These are phyloP conservation scores for Sciurus niger DNA, from an alignment of 2,113 vertebrate species.

Conservation along the genomic window DNA sequence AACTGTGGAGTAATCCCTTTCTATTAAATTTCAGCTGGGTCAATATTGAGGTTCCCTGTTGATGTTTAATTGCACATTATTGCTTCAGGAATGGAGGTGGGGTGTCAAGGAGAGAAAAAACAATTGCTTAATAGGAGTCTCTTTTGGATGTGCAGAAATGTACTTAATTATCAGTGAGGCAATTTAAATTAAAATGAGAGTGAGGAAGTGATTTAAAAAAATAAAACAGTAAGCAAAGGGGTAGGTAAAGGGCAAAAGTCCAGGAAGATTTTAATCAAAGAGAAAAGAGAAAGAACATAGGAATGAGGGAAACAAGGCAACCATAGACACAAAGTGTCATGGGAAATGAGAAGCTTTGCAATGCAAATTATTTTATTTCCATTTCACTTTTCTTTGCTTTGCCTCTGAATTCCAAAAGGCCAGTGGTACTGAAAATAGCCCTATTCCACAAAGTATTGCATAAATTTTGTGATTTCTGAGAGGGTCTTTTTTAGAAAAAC, in stretches of 20 bases:
- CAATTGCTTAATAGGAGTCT: conserved; percentile 2
- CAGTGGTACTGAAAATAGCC: conserved; percentile 35
- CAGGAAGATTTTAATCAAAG: conserved; percentile 57
- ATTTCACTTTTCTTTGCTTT: conserved; percentile 42
- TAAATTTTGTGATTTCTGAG: conserved; percentile 47
- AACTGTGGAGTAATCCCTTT: conserved; percentile 45
- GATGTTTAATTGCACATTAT: conserved; percentile 43
- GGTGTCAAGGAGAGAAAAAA: neutral
- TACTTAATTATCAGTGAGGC: conserved; percentile 54
- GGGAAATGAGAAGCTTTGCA: conserved; percentile 8
- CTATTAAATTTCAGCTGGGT: conserved; percentile 45
- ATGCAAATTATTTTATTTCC: conserved; percentile 49
- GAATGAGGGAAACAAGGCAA: neutral
- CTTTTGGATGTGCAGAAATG: conserved; percentile 48
- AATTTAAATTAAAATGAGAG: conserved; percentile 75
- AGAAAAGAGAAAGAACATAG: neutral
- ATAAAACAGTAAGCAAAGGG: conserved; percentile 17
- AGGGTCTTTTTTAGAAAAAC: conserved; percentile 34
- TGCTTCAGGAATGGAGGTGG: neutral
- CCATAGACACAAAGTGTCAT: neutral
- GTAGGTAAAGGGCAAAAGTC: neutral
- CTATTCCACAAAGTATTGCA: conserved; percentile 12
- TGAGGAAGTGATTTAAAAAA: neutral
- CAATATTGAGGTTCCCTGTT: conserved; percentile 49
- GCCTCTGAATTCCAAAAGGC: conserved; percentile 50